A percentile compares a stretch with the other conserved stretches of the same genome.
phyloP scores from a whole-genome alignment of 2,113 vertebrate species.

The Sinocyclocheilus maitianheensis region DNA sequence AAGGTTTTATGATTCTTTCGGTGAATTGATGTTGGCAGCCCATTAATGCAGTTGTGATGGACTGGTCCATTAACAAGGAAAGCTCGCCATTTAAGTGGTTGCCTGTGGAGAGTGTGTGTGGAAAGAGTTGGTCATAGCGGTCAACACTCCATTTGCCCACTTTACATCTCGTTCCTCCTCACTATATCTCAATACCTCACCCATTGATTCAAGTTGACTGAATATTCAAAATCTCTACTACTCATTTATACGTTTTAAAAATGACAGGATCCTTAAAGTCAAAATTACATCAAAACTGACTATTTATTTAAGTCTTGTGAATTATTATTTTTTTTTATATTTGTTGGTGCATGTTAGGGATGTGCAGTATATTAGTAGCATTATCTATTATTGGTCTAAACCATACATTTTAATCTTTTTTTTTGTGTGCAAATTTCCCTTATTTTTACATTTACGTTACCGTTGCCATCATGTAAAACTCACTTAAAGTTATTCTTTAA shows the following conservation, averaged over 20 bases:
- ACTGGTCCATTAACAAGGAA: constrained; percentile 17
- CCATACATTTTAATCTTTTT: too few relatives aligned
- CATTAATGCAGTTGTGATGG: constrained; percentile 21
- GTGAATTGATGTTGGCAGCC: constrained; percentile 3
- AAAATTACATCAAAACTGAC: background rate
- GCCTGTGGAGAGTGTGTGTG: background rate
- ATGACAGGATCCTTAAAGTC: background rate
- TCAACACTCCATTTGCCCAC: constrained; percentile 7
- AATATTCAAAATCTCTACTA: background rate
- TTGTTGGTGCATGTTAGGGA: background rate
- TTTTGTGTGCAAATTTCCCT: background rate
- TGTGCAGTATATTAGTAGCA: background rate
- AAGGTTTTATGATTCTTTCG: background rate
- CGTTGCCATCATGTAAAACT: too few relatives aligned
- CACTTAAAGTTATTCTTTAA: background rate
- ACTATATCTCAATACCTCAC: constrained; percentile 16
- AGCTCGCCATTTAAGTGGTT: constrained; percentile 16
- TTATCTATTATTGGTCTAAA: background rate
- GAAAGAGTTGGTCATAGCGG: constrained; percentile 5
- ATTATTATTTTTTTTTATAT: background rate
- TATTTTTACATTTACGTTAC: background rate
- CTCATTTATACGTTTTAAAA: background rate
- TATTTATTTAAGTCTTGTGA: background rate
- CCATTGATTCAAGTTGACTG: background rate
- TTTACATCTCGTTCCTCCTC: background rate